Evolutionary conservation across 2,113 vertebrate species (phyloP), one percentile per base, ranked within the genome.

Genomic region (Talpa occidentalis): DNA sequence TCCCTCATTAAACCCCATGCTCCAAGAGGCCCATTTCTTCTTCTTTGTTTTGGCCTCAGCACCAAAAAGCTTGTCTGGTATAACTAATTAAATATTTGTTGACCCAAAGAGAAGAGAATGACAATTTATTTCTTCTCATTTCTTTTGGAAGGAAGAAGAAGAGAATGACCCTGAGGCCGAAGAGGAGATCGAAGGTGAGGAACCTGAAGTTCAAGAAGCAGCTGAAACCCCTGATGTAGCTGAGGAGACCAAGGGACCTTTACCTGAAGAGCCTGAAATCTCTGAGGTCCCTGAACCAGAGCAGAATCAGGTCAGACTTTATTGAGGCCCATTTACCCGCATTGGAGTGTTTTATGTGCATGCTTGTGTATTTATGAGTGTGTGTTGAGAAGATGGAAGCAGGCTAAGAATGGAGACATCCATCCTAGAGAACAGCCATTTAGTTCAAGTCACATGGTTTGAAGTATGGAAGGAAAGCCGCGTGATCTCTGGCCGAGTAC

Each of bases 301-400:
- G 44, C 35, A 52, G 90, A 96, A 21, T 42, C 84, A 92, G 89
- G 73, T 97, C 90, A 96, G 80, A 30, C 17, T 94, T 88, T 30
- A 56, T 22, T 40, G 35, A 52, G 5, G 42, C 16, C 26, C 0
- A 11, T 47, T 72, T 11, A 2, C 30, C 2, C 47, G 10, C 6
- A 3, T 30, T 26, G 3, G 10, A 22, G 42, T 59, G 82, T 64
- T n/a, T 30, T 11, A 6, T 32, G 64, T 69, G 32, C 26, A 4
- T 32, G 83, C 37, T 56, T 42, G 44, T 40, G 2, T 42, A 17
- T 42, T 16, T 72, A 52, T 42, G 10, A 59, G 28, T 67, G 28
- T 32, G 19, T 35, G 2, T 9, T 56, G 35, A 82, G 72, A 56
- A 92, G 86, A 77, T 69, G 32, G 73, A 85, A 74, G n/a, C 60